Evolutionary conservation across 1,140 invertebrate species (phyloP), one percentile per base, ranked within the genome.

Genomic region (Anastatus disparis): DNA sequence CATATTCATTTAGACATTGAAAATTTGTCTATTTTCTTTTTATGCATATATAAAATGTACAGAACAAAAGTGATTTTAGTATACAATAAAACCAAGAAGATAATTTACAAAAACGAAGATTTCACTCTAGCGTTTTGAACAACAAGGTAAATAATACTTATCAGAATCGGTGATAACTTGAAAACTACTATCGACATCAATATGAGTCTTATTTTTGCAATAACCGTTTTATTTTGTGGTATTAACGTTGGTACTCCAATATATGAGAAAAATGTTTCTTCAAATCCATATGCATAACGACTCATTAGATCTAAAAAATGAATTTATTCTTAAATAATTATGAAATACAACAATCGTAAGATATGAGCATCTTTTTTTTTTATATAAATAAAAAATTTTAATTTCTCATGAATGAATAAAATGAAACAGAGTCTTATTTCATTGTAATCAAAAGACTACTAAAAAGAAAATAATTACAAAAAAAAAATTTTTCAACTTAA

Each of bases 61-160:
- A 71, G 29, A 71, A 71, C 53, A 71, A 24, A 61, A 63, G 13
- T 70, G 15, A 35, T 13, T 70, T 61, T n/a, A 35, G 27, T 27
- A 63, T 50, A 55, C 24, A 55, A 62, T 61, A 42, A 61, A 69
- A 69, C 55, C 22, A 62, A 53, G 40, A 31, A 62, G 8, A 26
- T 70, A 26, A 53, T 56, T 31, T 56, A 56, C 22, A 63, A 55
- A 70, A 61, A 63, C 58, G 35, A 70, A 63, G 46, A 48, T 50
- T 63, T 59, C 10, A 65, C 44, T 65, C 46, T 64, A 71, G 26
- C 50, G 62, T 50, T 62, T 70, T 52, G 42, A 71, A 59, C 35
- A 71, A 71, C 61, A 63, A 65, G 20, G 58, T 71, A 71, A 71
- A 65, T 65, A 71, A 65, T 71, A 71, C 55, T 71, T 61, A 65